Conservation (phyloP, 2,888 invertebrate species). For the Dinocampus coccinellae region DNA sequence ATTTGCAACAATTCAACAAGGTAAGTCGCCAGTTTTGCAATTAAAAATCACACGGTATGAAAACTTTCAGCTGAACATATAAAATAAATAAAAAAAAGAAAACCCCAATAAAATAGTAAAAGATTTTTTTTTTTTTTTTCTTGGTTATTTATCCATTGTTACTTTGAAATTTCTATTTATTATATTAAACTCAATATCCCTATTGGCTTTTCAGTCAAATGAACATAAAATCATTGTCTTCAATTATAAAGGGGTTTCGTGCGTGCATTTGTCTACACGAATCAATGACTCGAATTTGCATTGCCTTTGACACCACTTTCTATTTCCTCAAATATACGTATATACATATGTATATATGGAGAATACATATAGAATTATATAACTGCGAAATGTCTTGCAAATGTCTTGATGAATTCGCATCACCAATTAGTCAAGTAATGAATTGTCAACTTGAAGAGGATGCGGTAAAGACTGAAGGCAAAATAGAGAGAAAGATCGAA, state of each 20-base stretch:
- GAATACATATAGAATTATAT: not conserved
- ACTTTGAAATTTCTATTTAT: not conserved
- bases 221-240: not conserved
- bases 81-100: no score
- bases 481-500: not conserved
- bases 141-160: not conserved
- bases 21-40: not conserved
- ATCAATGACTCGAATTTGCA: not conserved
- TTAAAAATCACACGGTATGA: not conserved
- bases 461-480: not conserved
- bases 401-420: constrained; percentile 41
- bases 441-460: constrained; percentile 37
- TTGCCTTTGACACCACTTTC: constrained; percentile 23
- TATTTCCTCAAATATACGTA: constrained; percentile 18
- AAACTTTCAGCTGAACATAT: no score
- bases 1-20: not conserved
- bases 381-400: not conserved
- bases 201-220: not conserved
- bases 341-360: not conserved
- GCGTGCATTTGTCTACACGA: not conserved
- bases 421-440: constrained; percentile 50
- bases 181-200: not conserved
- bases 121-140: not conserved
- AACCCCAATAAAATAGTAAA: no score
- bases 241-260: not conserved